Evolutionary conservation across 1,140 invertebrate genomes (phyloP), one percentile per base, ranked within the genome.

Genomic region (Tribolium castaneum): DNA sequence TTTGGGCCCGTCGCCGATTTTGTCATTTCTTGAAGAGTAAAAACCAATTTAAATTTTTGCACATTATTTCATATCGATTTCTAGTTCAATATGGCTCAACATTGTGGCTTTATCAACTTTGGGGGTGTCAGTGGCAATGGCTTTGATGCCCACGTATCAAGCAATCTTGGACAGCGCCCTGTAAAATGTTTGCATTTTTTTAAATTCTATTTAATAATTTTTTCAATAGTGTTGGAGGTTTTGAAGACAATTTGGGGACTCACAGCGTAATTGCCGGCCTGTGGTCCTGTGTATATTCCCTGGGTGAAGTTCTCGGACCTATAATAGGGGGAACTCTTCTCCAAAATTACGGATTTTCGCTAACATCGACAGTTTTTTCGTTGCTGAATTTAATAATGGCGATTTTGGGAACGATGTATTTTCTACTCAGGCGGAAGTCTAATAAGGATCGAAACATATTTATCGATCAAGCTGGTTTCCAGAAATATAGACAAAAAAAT

Each of bases 111-210:
- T 95, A 1, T 90, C 90, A 13, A 87, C 92, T 6, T 83, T 95
- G 2, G 93, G 93, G 16, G 85, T 94, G 25, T 90, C 91, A 4
- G 91, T 92, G 12, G 92, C 93, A 9, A 87, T 94, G 80, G 90
- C 92, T 1, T 85, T 94, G 50, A 89, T 95, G 80, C 94, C 94
- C 1, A 94, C 94, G 1, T 94, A 94, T 86, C 92, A 94, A 88
- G 90, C 90, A 76, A 89, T 94, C 9, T 84, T 94, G 3, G 90
- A 92, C 75, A 90, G 90, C 87, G 90, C 93, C 39, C 88, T 93
- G 50, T 75, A 50, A 73, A 1, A 25, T 25, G 16, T 75, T n/a
- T 19, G 1, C 16, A n/a, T 59, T 6, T 12, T 59, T 1, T 59
- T 6, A 1, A 13, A 6, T 19, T 6, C 1, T 1, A 52, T 14